These are phyloP conservation scores for Phaethornis superciliosus DNA, from an alignment of 2,113 vertebrate species.

Conservation along the genomic window DNA sequence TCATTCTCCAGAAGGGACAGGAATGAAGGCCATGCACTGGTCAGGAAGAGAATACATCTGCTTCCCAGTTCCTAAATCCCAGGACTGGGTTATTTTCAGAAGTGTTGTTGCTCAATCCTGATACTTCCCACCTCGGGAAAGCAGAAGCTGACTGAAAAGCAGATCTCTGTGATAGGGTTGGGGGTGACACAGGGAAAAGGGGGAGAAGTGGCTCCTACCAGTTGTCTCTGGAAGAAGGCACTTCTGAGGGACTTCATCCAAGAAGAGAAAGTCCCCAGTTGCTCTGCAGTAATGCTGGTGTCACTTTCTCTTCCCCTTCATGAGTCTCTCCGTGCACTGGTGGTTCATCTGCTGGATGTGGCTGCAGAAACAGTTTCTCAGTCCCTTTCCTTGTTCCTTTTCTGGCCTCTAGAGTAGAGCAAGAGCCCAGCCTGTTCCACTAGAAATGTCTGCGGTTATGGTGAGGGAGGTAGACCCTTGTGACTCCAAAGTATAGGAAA, in stretches of 20 bases:
- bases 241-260: neutral
- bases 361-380: neutral
- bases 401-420: neutral
- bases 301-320: neutral
- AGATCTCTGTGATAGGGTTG: neutral
- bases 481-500: neutral
- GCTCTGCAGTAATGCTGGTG: neutral
- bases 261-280: neutral
- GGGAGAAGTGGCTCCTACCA: neutral
- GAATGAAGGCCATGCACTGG: neutral
- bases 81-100: neutral
- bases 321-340: fast-evolving
- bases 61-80: neutral
- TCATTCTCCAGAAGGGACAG: neutral
- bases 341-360: neutral
- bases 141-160: neutral
- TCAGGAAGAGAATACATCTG: neutral
- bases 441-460: neutral
- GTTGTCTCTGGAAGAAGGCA: neutral
- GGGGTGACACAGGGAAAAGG: neutral
- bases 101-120: neutral
- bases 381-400: neutral
- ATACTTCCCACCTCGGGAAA: neutral
- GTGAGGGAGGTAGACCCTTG: neutral
- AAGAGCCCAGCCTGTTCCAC: neutral